Evolutionary conservation across 1,140 invertebrate genomes (phyloP).

Genomic region (Ephestia elutella): DNA sequence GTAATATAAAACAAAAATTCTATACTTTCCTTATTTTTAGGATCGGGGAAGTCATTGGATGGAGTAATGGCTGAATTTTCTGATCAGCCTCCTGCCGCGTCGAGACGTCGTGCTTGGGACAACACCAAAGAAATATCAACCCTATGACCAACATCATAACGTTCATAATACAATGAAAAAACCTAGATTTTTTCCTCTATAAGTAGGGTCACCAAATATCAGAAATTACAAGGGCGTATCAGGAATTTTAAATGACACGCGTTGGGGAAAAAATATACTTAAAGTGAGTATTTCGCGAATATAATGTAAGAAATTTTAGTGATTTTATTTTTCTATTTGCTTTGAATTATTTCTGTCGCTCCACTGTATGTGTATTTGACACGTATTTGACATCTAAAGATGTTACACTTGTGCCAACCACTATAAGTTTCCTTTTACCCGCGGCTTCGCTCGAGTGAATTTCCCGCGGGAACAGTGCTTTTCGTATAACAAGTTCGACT

Average conservation of each 20-base stretch:
- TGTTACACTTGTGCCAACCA: no score
- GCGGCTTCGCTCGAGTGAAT: no score
- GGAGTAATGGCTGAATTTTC: slow-evolving; percentile 42
- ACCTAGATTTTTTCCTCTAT: neutral
- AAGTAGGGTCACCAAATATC: neutral
- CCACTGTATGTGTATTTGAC: no score
- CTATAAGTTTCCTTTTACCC: no score
- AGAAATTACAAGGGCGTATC: neutral
- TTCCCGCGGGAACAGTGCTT: no score
- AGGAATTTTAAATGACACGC: neutral
- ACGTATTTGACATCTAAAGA: no score
- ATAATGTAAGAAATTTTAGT: neutral
- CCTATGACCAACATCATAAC: neutral
- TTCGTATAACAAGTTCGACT: no score
- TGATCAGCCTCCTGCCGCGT: slow-evolving; percentile 18
- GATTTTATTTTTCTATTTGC: no score
- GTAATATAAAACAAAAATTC: no score
- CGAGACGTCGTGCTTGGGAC: neutral
- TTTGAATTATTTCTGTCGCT: no score
- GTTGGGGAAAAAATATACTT: no score
- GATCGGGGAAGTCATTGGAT: slow-evolving; percentile 36
- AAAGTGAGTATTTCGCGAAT: no score
- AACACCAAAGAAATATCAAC: neutral
- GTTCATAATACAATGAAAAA: neutral
- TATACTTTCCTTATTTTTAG: neutral